A percentile compares a stretch with the other conserved stretches of the same genome.
phyloP scores from a whole-genome alignment of 2,797 vertebrate genomes.

The Micromesistius poutassou region DNA sequence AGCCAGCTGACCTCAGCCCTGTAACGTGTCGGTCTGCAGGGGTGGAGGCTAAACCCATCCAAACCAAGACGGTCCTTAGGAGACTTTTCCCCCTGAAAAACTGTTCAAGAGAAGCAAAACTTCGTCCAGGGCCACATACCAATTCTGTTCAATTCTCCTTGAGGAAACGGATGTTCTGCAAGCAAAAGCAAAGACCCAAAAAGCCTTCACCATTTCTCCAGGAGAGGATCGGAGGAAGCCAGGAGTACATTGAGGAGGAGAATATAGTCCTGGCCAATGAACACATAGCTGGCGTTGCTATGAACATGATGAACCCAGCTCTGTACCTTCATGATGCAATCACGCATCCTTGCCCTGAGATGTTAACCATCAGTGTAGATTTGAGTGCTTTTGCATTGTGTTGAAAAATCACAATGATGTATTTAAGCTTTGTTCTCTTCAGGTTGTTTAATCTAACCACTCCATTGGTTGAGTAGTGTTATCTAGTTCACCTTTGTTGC shows the following conservation, averaged over 20 bases:
- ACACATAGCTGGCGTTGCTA: slow-evolving; percentile 8
- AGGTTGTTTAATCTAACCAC: not conserved
- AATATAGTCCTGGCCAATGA: slow-evolving; percentile 36
- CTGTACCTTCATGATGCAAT: not conserved
- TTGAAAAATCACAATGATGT: not conserved
- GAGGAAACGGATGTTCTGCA: slow-evolving; percentile 63
- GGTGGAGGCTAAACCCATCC: slow-evolving; percentile 15
- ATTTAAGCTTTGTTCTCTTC: too few species aligned
- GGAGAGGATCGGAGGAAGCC: slow-evolving; percentile 22
- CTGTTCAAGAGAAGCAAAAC: slow-evolving; percentile 43
- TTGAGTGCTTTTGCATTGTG: slow-evolving; percentile 18
- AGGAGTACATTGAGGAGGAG: slow-evolving; percentile 28
- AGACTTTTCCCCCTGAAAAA: slow-evolving; percentile 58
- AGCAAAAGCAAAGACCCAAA: slow-evolving; percentile 49
- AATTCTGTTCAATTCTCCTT: slow-evolving; percentile 42
- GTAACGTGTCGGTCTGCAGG: not conserved
- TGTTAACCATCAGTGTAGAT: slow-evolving; percentile 29
- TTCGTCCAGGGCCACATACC: slow-evolving; percentile 4
- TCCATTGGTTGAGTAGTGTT: not conserved
- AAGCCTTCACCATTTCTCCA: slow-evolving; percentile 35
- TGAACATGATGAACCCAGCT: not conserved
- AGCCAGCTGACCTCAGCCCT: not conserved
- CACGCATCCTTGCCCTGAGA: slow-evolving; percentile 17
- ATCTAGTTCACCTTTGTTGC: too few species aligned
- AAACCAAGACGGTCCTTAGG: slow-evolving; percentile 65